These are phyloP conservation scores for Drosophila paracracens DNA, from an alignment of 2,888 invertebrate genomes.

Conservation along the genomic window DNA sequence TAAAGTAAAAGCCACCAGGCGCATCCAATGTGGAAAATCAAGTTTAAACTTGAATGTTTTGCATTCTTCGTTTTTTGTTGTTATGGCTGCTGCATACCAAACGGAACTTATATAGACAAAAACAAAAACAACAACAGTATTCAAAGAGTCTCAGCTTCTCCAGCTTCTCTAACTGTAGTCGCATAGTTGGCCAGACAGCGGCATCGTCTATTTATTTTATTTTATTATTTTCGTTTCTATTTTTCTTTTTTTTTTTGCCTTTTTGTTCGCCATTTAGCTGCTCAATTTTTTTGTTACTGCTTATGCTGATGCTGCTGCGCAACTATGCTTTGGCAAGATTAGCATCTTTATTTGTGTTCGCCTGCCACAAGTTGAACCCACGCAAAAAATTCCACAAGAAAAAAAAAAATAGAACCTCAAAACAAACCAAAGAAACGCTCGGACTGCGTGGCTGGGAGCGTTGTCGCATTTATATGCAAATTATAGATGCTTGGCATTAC, in stretches of 20 bases:
- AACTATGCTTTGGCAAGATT: slow-evolving; percentile 70
- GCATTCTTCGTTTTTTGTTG: slow-evolving; percentile 39
- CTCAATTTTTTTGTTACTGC: slow-evolving; percentile 46
- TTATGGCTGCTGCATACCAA: slow-evolving; percentile 58
- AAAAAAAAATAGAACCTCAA: slow-evolving; percentile 1
- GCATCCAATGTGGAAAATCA: slow-evolving; percentile 62
- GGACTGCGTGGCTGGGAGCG: slow-evolving; percentile 63
- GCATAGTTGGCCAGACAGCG: slow-evolving; percentile 57
- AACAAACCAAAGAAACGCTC: slow-evolving; percentile 45
- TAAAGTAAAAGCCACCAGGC: slow-evolving; percentile 37
- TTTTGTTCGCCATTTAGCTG: slow-evolving; percentile 63
- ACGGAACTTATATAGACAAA: slow-evolving; percentile 49
- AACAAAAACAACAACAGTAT: slow-evolving; percentile 28
- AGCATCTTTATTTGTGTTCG: slow-evolving; percentile 80
- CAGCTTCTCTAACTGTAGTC: slow-evolving; percentile 26
- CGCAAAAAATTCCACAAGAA: slow-evolving; percentile 15
- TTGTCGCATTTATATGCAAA: slow-evolving; percentile 79
- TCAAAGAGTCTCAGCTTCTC: slow-evolving; percentile 58
- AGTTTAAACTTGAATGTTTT: slow-evolving; percentile 71
- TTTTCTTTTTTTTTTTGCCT: slow-evolving; percentile 33
- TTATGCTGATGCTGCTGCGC: slow-evolving; percentile 46
- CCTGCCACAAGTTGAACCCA: slow-evolving; percentile 67
- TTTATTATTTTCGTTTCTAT: slow-evolving; percentile 34
- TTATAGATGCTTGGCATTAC: slow-evolving; percentile 73
- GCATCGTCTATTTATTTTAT: slow-evolving; percentile 49